Base-by-base conservation (phyloP, 2,888 invertebrate genomes). In the Chalcosyrphus nemorum region DNA sequence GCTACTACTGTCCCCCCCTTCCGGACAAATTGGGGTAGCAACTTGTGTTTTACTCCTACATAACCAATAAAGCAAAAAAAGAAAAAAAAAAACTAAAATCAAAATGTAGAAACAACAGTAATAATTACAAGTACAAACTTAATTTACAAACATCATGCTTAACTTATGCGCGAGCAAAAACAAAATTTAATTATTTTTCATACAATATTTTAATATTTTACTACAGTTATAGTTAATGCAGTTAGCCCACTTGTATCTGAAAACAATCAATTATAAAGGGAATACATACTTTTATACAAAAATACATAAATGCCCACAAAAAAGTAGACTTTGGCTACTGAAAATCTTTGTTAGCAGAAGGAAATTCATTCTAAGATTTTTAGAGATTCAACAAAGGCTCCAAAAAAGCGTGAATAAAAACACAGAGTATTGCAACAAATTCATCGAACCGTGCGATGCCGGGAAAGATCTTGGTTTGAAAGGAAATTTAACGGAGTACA, bases 21-120 rank as follows among this genome's bases (percentile, higher is more conserved):
- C 78, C 52, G 78, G 81, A 27, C 9, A 86, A 76, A 21, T 86
- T 70, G 71, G 88, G 87, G 76, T 87, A 86, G 86, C 87, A 76
- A 88, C 86, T 86, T 86, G 84, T 56, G 71, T 71, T 38, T 76
- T 81, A 76, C 75, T 86, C 81, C 85, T 85, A 81, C 80, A 81
- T 76, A 86, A 81, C 45, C 52, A 78, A 78, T 80, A 71, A 84
- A 41, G 56, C 43, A 74, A 80, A 72, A 59, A 65, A 74, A 81
- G 13, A 66, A 68, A 74, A 52, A 41, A 38, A 61, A 76, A 15
- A 63, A 54, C 32, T 45, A 61, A 45, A 66, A 71, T 71, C 57
- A 78, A 38, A 72, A 77, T 65, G 45, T 77, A 57, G 63, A 78
- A 71, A 82, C 66, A 63, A 76, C 74, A 66, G 66, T 76, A 74